Evolutionary conservation across 2,888 invertebrate genomes (phyloP).

Genomic region (Anoncus sp.): DNA sequence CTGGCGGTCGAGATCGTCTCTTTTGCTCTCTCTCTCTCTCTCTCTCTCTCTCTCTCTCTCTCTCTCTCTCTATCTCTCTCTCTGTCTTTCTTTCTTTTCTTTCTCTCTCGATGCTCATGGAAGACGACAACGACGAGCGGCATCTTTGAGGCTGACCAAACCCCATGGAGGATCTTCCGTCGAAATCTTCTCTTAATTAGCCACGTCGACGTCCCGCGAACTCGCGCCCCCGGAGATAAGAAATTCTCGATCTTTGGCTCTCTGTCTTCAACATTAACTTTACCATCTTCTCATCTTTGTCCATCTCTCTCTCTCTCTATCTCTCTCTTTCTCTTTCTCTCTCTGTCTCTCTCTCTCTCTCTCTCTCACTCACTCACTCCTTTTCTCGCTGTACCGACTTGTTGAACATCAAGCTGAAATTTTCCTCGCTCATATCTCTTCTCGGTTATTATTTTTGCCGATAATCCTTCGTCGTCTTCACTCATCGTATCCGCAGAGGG

Average conservation of each 20-base stretch:
- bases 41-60: too few relatives aligned
- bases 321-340: constrained; percentile 4
- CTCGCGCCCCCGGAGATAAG: constrained; percentile 58
- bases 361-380: background rate
- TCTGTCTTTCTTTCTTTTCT: constrained; percentile 22
- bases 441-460: constrained; percentile 45
- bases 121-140: constrained; percentile 47
- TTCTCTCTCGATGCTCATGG: constrained; percentile 26
- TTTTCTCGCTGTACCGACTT: constrained; percentile 6
- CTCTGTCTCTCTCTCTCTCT: too few relatives aligned
- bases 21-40: too few relatives aligned
- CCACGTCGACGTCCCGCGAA: constrained; percentile 62
- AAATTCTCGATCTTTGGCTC: constrained; percentile 47
- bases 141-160: constrained; percentile 64
- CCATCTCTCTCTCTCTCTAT: background rate
- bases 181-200: constrained; percentile 66
- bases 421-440: constrained; percentile 11
- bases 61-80: too few relatives aligned
- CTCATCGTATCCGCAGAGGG: background rate
- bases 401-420: constrained; percentile 34
- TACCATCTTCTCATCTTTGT: background rate
- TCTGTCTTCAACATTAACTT: constrained; percentile 18
- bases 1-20: too few relatives aligned
- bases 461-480: constrained; percentile 36
- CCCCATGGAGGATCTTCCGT: constrained; percentile 63